Evolutionary conservation across 2,113 vertebrate species (phyloP).

Genomic region (Tonatia bakeri): DNA sequence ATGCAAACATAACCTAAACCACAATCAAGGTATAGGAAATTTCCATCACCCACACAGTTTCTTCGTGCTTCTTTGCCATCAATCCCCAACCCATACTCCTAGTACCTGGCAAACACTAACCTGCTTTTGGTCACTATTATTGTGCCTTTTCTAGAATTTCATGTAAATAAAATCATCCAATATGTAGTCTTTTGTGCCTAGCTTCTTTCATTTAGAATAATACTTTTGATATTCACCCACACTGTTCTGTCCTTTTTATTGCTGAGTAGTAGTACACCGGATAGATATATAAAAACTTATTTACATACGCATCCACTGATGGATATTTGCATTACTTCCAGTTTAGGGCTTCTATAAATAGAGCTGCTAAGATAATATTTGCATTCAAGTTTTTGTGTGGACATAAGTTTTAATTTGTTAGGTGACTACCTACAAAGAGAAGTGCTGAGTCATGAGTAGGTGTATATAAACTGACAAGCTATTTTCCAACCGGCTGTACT

Average conservation of each 20-base stretch:
- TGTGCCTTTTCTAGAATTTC: conserved; percentile 37
- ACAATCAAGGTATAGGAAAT: background rate
- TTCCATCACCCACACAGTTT: background rate
- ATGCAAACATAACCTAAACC: conserved; percentile 22
- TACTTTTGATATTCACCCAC: background rate
- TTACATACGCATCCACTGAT: background rate
- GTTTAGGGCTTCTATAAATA: conserved; percentile 4
- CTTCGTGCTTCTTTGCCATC: background rate
- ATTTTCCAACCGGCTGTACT: background rate
- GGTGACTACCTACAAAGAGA: background rate
- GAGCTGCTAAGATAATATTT: background rate
- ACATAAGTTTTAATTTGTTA: background rate
- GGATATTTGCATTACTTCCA: background rate
- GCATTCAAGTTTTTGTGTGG: background rate
- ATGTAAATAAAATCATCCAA: background rate
- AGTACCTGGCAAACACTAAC: background rate
- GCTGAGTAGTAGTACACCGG: background rate
- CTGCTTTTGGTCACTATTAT: background rate
- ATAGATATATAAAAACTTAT: background rate
- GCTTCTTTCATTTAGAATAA: conserved; percentile 7
- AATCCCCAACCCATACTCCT: background rate
- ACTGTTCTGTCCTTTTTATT: conserved; percentile 2
- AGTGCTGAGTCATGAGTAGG: background rate
- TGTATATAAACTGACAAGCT: background rate
- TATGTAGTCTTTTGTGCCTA: background rate